These are phyloP conservation scores for Diploscapter pachys DNA, from an alignment of 1,140 invertebrate genomes.

Conservation along the genomic window DNA sequence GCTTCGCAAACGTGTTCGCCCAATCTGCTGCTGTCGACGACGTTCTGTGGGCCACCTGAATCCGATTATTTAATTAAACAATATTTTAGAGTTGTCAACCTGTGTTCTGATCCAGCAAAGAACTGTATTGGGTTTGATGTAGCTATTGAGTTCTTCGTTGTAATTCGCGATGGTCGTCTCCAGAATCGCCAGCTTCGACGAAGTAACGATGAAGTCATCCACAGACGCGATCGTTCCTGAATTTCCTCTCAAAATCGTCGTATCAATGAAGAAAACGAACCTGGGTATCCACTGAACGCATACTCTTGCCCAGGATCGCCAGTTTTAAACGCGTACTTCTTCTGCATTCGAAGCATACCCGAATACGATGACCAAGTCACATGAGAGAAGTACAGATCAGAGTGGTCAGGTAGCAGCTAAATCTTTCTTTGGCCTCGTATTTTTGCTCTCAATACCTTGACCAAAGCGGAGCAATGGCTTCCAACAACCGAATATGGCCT, in stretches of 20 bases:
- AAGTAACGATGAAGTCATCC: constrained; percentile 34
- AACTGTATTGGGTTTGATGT: constrained; percentile 62
- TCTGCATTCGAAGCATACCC: constrained; percentile 82
- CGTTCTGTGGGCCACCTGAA: constrained; percentile 71
- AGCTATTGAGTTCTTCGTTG: constrained; percentile 66
- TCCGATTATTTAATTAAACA: constrained; percentile 68
- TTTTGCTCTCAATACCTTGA: constrained; percentile 61
- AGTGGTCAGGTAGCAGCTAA: constrained; percentile 59
- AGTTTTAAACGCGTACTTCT: constrained; percentile 75
- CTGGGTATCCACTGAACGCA: constrained; percentile 67
- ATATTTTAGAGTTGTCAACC: background rate
- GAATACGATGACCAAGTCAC: constrained; percentile 72
- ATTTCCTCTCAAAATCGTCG: constrained; percentile 66
- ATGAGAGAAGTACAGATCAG: constrained; percentile 68
- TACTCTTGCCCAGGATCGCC: constrained; percentile 46
- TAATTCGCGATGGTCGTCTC: constrained; percentile 74
- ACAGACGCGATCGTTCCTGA: constrained; percentile 26
- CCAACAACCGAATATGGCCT: constrained; percentile 54
- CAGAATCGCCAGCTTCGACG: constrained; percentile 55
- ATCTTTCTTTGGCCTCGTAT: background rate
- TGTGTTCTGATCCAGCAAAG: constrained; percentile 30
- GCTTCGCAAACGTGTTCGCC: constrained; percentile 65
- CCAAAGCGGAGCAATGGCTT: constrained; percentile 65
- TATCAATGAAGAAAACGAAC: constrained; percentile 74
- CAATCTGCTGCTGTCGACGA: constrained; percentile 67